Percentiles rank a stretch among this genome's conserved stretches.
Conservation (phyloP, 2,888 invertebrate genomes). For the Lucinisca nassula region DNA sequence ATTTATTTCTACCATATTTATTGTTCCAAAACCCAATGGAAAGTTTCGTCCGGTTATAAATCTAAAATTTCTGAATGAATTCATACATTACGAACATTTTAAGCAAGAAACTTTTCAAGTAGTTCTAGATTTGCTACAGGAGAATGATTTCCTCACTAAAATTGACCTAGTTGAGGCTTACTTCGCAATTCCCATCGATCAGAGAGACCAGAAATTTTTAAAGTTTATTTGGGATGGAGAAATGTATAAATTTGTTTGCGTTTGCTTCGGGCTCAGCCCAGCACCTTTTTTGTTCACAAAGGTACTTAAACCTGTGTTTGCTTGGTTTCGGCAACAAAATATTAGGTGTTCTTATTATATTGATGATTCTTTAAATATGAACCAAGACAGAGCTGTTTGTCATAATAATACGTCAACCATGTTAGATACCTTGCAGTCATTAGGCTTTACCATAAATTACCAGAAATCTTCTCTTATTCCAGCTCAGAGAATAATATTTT, state of each 20-base stretch:
- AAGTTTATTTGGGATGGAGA: slow-evolving; percentile 29
- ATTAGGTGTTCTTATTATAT: slow-evolving; percentile 60
- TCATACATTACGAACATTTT: slow-evolving; percentile 41
- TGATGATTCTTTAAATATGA: slow-evolving; percentile 59
- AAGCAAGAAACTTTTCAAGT: slow-evolving; percentile 25
- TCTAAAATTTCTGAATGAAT: slow-evolving; percentile 34
- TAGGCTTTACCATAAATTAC: slow-evolving; percentile 48
- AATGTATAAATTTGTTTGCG: slow-evolving; percentile 35
- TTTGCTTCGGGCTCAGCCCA: slow-evolving; percentile 45
- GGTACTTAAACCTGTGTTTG: slow-evolving; percentile 44
- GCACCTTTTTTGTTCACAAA: slow-evolving; percentile 58
- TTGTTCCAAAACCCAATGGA: slow-evolving; percentile 30
- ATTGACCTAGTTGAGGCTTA: slow-evolving; percentile 24
- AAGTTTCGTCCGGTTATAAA: slow-evolving; percentile 45
- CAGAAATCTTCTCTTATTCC: slow-evolving; percentile 41
- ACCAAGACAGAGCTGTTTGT: slow-evolving; percentile 9
- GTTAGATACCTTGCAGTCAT: slow-evolving; percentile 22
- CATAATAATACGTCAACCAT: slow-evolving; percentile 20
- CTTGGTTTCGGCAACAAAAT: slow-evolving; percentile 30
- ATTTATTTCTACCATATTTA: slow-evolving; percentile 42
- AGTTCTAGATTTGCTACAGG: slow-evolving; percentile 18
- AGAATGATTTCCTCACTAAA: slow-evolving; percentile 44
- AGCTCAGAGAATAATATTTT: slow-evolving; percentile 40
- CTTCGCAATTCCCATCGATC: slow-evolving; percentile 20
- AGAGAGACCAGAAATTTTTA: slow-evolving; percentile 21